Evolutionary conservation across 2,888 invertebrate genomes (phyloP), one percentile per base, ranked within the genome.

Genomic region (Atrina japonica): DNA sequence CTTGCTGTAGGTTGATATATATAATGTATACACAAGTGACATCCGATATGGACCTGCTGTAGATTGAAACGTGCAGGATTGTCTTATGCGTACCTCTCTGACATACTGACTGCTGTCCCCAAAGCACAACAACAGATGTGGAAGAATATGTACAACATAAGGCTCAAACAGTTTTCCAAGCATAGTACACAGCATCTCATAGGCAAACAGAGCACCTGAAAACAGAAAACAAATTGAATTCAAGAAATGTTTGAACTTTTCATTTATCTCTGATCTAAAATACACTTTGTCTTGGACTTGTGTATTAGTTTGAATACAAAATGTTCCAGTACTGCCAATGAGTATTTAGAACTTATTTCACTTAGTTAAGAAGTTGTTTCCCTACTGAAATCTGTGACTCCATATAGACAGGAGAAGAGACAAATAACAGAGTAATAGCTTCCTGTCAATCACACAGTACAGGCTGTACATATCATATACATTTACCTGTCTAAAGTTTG

Each of bases 151-250:
- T 65, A 99, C 97, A 73, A 99, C 97, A 92, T 99, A 99, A 0
- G 99, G 99, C 92, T 99, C 99, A 92, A 99, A 99, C 69, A 99
- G 93, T 53, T 98, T 95, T 0, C 99, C 99, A 85, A 99, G 93
- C 93, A 96, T 96, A 83, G 94, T 94, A 91, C 97, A 98, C 52
- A 98, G 93, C 94, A 98, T 97, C 92, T 99, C 99, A 92, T 99
- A 96, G 0, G 98, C 98, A 92, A 99, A 97, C 61, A 99, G 92
- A 0, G 98, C 97, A 61, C 97, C 95, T 94, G 90, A 1, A 88
- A 87, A n/a, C 6, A 41, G n/a, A 50, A 23, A 60, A 29, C 23
- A 50, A 50, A 11, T n/a, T n/a, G n/a, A n/a, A n/a, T n/a, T n/a
- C n/a, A n/a, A n/a, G 9, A 41, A 41, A 11, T 9, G 41, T 41